Base-by-base conservation (phyloP, 2,797 vertebrate species). In the Cyprinodon diabolis region DNA sequence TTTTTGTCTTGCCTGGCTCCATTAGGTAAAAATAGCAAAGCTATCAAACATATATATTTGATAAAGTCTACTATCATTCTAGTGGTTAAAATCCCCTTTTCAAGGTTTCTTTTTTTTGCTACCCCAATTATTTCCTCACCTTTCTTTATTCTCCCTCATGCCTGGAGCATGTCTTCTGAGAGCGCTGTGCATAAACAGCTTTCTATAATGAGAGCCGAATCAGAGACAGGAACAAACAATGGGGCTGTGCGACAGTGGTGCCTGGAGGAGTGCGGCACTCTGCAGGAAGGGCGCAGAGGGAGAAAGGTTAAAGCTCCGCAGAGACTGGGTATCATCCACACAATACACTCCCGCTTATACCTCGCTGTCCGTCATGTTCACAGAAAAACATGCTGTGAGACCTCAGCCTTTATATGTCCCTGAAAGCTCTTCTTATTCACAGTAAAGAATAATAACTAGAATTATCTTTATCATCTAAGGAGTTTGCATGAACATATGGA, bases 291-390 rank as follows among this genome's bases (percentile, higher is more conserved):
- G 81, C 14, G 76, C 83, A 49, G 80, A 78, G 71, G 79, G 73
- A 92, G 90, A 91, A 92, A 91, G 89, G 90, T 93, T 92, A 90
- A 74, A 81, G 76, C 87, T 82, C 83, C 58, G 76, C 68, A 83
- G 81, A 84, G 83, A 76, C 66, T 63, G n/a, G 65, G 30, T 81
- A 60, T 79, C 83, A 79, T 69, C 85, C 68, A 71, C 84, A 80
- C 75, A 66, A 68, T 35, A 3, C 78, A 83, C 40, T 43, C 62
- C 87, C 78, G 81, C 86, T 88, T 82, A 74, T 87, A 80, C 23
- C 69, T 73, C 68, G 65, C 75, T 78, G 84, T 86, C 87, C 69
- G 40, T 86, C 86, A 88, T 74, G 79, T 83, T 80, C 82, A 51
- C 76, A 76, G 65, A 25, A 52, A 80, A 76, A 83, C 13, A 25